Base-by-base conservation (phyloP, 1,140 invertebrate species). In the Drosophila teissieri region DNA sequence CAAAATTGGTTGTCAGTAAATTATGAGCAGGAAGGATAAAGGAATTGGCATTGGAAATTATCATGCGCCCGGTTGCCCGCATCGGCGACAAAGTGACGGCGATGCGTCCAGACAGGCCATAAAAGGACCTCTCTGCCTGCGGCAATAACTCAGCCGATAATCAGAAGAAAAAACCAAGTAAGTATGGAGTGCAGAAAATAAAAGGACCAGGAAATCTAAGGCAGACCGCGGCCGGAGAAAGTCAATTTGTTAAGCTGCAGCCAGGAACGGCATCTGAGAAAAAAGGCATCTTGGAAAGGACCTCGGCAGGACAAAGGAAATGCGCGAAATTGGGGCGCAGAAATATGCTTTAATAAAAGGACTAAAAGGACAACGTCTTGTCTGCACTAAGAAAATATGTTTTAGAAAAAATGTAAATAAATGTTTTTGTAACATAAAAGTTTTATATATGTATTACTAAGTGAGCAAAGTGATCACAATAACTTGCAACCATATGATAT, bases 191-290 rank as follows among this genome's bases (percentile, higher is more conserved):
- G 72, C 60, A 60, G 80, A 78, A 62, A 69, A 69, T 44, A 53
- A 68, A 42, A 46, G 39, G 37, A 24, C 37, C 15, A 37, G 53
- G 24, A 56, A 58, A 77, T 76, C 70, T 72, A 86, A 88, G 83
- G 74, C 83, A 78, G 64, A 62, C 75, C 69, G 78, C 77, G 77
- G 78, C 82, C 82, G 84, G 84, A 83, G 83, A 88, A 86, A 88
- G 83, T 88, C 83, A 88, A 88, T 88, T 88, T 88, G 83, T 88
- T 88, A 88, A 88, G 79, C 83, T 88, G 83, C 83, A 88, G 83
- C 62, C 63, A 52, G 46, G 36, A 53, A 22, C 60, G 48, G 64
- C 56, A 67, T 61, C 37, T 15, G 40, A 17, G 39, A 36, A 36
- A 51, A 49, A 39, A 56, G n/a, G 27, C 44, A 37, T 19, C 19